Base-by-base conservation (phyloP, 2,797 vertebrate species). In the Phaenicophaeus curvirostris region DNA sequence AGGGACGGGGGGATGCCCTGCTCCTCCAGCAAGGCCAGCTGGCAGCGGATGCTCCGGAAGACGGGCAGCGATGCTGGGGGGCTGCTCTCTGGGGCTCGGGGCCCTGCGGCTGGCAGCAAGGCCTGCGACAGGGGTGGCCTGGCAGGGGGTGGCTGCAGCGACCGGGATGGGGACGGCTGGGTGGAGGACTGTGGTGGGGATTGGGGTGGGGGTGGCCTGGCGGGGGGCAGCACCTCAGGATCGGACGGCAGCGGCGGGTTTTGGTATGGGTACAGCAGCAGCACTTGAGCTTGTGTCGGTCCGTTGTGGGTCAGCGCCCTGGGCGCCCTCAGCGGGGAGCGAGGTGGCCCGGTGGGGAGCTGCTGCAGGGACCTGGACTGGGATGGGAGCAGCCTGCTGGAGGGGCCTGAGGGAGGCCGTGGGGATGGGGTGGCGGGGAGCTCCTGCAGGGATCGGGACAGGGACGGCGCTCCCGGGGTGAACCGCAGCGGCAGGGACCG, bases 11-110 rank as follows among this genome's bases (percentile, higher is more conserved):
- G 21, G 8, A 4, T 24, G 21, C 91, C 95, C 44, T 96, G 94
- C 67, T 61, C 67, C 19, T 97, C 97, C 37, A 97, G 85, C 54
- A 98, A 54, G 31, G 97, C 97, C 2, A 98, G 96, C 88, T 98
- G 97, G 93, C 89, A 97, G 12, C 96, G 95, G 96, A 97, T 98
- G 81, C 97, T 98, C 57, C 37, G 98, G 94, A 96, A 97, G 54
- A 81, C 24, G 13, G 91, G 72, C 61, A 14, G 68, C 0, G n/a
- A 48, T 13, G 59, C 59, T 12, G 48, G 8, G 23, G 48, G 9
- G 19, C 11, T 59, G 35, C 35, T 31, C 6, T 65, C 69, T 4
- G 35, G 8, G 19, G 9, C 5, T 16, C 4, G 57, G 9, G 18
- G 14, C 20, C 18, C 19, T 25, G n/a, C 5, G 55, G 58, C 28